Conservation (phyloP, 1,140 invertebrate genomes). For the Hyles vespertilio region DNA sequence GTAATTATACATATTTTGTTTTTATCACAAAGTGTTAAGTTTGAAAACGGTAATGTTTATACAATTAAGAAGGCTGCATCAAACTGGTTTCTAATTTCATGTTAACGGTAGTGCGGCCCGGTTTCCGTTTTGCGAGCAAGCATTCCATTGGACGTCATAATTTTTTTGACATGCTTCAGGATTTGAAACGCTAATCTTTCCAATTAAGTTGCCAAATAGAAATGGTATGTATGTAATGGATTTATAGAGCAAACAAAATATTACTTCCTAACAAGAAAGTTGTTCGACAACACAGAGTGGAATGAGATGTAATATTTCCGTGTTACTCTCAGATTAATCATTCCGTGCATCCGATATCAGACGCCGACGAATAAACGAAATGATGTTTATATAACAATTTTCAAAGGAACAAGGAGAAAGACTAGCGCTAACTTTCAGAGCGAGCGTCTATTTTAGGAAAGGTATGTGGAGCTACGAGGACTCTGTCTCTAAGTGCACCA, state of each 20-base stretch:
- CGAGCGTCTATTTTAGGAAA: slow-evolving; percentile 56
- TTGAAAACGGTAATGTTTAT: too few relatives aligned
- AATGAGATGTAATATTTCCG: too few relatives aligned
- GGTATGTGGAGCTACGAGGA: slow-evolving; percentile 43
- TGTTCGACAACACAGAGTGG: too few relatives aligned
- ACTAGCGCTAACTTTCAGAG: slow-evolving; percentile 14
- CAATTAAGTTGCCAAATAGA: too few relatives aligned
- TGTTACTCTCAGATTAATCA: too few relatives aligned
- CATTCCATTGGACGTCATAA: slow-evolving; percentile 57
- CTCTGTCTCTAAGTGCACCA: slow-evolving; percentile 56
- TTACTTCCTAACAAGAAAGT: too few relatives aligned
- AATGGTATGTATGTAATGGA: too few relatives aligned
- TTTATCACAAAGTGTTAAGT: too few relatives aligned
- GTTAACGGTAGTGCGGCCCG: slow-evolving; percentile 58
- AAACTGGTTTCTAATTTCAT: slow-evolving; percentile 59
- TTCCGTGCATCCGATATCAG: background rate
- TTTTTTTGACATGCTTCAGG: slow-evolving; percentile 47
- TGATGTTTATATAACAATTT: slow-evolving; percentile 21
- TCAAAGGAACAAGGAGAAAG: slow-evolving; percentile 20
- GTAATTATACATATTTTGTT: too few relatives aligned
- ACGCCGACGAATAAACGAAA: background rate
- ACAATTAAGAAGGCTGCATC: background rate
- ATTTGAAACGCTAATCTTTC: too few relatives aligned
- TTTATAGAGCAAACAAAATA: too few relatives aligned
- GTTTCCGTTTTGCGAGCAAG: slow-evolving; percentile 55